A percentile compares a stretch with the other conserved stretches of the same genome.
These are phyloP conservation scores for Lucilia cuprina DNA, from an alignment of 1,140 invertebrate genomes.

Conservation along the genomic window DNA sequence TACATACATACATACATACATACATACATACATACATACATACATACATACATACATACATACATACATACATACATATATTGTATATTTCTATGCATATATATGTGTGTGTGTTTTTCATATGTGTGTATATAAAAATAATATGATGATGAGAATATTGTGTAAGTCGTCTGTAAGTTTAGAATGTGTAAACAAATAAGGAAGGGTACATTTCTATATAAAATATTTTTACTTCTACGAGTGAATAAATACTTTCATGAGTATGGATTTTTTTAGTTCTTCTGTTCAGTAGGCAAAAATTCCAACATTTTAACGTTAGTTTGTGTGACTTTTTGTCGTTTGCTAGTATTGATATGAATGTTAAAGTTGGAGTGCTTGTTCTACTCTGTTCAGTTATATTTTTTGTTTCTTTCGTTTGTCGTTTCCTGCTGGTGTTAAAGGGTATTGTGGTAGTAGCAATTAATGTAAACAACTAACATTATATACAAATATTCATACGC, in stretches of 20 bases:
- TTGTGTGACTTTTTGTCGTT: neutral
- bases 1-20: too few relatives aligned
- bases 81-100: too few relatives aligned
- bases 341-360: neutral
- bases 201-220: neutral
- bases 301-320: too few relatives aligned
- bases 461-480: neutral
- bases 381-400: neutral
- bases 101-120: too few relatives aligned
- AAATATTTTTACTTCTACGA: too few relatives aligned
- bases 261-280: neutral
- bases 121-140: too few relatives aligned
- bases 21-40: too few relatives aligned
- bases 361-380: neutral
- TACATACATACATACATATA: too few relatives aligned
- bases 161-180: neutral
- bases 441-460: neutral
- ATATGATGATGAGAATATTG: neutral
- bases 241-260: too few relatives aligned
- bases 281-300: neutral
- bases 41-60: too few relatives aligned
- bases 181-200: neutral
- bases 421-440: neutral
- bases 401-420: too few relatives aligned
- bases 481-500: neutral